phyloP scores from a whole-genome alignment of 2,797 vertebrate genomes.

The Hozukius guyotensis region DNA sequence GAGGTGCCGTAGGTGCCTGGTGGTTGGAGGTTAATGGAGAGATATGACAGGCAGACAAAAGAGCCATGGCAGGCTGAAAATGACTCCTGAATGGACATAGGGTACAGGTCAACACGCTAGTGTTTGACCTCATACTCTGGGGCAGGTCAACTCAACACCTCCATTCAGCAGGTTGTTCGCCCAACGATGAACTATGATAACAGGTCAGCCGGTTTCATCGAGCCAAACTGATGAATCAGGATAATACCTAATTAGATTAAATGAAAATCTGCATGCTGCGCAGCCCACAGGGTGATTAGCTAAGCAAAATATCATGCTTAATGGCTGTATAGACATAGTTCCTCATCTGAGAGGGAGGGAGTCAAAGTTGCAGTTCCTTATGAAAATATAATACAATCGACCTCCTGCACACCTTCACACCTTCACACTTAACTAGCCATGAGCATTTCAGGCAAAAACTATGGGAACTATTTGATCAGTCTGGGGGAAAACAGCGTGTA shows the following conservation, averaged over 20 bases:
- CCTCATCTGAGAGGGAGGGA: not conserved
- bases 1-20: conserved; percentile 10
- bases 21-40: conserved; percentile 65
- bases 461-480: not conserved
- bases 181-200: conserved; percentile 53
- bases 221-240: conserved; percentile 74
- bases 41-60: conserved; percentile 62
- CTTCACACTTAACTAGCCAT: not conserved
- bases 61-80: conserved; percentile 59
- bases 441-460: not conserved
- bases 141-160: conserved; percentile 68
- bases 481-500: not conserved
- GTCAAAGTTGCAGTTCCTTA: not conserved
- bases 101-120: conserved; percentile 69
- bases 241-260: conserved; percentile 71
- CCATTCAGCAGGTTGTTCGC: conserved; percentile 70
- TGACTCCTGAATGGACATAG: conserved; percentile 61
- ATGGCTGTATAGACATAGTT: conserved; percentile 9
- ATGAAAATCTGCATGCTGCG: conserved; percentile 66
- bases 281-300: conserved; percentile 63
- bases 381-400: not conserved
- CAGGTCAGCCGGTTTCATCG: conserved; percentile 59
- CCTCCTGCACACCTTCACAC: not conserved
- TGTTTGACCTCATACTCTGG: conserved; percentile 70
- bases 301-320: conserved; percentile 59